Evolutionary conservation across 2,113 vertebrate species (phyloP), one percentile per base, ranked within the genome.

Genomic region (Argyrosomus japonicus): DNA sequence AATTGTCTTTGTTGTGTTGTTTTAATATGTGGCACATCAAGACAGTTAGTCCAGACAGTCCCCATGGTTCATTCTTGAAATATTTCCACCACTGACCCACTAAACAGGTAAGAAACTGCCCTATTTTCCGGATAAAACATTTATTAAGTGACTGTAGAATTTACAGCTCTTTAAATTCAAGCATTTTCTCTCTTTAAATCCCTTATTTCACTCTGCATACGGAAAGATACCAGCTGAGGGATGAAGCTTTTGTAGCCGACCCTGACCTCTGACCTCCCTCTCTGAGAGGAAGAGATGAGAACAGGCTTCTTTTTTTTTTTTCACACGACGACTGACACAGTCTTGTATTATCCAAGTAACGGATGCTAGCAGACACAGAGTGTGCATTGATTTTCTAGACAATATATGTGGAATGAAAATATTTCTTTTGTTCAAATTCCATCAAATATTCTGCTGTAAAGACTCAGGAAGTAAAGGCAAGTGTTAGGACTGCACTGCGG

Each of bases 191-290:
- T 5, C 7, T 21, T 6, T 36, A 5, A 67, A 3, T 74, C 48
- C 21, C 14, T 12, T 40, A 4, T 68, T 56, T 75, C 21, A 67
- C 2, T 4, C 15, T 47, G 5, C 12, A 53, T 17, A 23, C 14
- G 0, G 3, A 64, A 43, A 63, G 14, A 10, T 18, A 17, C 21
- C 47, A 25, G 43, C 21, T 68, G 12, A 60, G 6, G 43, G 19
- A 29, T 60, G 63, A 53, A 12, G 19, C 51, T 11, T 6, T 40
- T 7, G 12, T 5, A 64, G 36, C 25, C 2, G 3, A 45, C 56
- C 40, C 57, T 77, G 68, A 82, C 75, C 40, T 69, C 36, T 40
- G 36, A 40, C 36, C 36, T 40, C 36, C 36, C 7, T 40, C 54
- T 57, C 68, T 43, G 9, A 51, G 54, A 19, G 23, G 23, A 3